phyloP scores from a whole-genome alignment of 2,113 vertebrate species.

The Platichthys flesus region DNA sequence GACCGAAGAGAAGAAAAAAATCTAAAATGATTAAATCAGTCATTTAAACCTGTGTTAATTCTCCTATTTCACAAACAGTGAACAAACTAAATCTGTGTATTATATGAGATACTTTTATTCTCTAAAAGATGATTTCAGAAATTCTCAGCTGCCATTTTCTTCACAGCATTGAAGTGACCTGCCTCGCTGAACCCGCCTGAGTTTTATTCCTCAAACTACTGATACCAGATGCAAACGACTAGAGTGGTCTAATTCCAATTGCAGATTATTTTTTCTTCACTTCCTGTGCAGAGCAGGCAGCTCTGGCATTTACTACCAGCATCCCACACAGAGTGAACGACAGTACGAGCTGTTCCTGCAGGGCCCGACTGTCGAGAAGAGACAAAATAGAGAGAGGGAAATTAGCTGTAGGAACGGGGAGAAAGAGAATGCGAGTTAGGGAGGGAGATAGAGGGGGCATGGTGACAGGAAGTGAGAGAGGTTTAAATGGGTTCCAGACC shows the following conservation, averaged over 20 bases:
- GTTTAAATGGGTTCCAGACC: constrained; percentile 64
- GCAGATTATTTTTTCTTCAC: constrained; percentile 45
- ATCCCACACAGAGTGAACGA: constrained; percentile 44
- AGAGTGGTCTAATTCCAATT: constrained; percentile 40
- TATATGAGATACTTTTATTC: not conserved
- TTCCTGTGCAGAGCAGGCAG: constrained; percentile 54
- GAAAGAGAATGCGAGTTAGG: constrained; percentile 10
- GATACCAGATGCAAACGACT: constrained; percentile 61
- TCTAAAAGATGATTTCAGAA: not conserved
- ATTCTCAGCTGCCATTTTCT: constrained; percentile 5
- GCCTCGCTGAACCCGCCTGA: not conserved
- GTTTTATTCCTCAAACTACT: constrained; percentile 42
- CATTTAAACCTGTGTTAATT: not conserved
- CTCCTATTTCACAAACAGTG: not conserved
- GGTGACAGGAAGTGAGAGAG: constrained; percentile 40
- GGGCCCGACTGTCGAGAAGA: constrained; percentile 29
- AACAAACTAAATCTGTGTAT: not conserved
- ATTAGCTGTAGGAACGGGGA: constrained; percentile 32
- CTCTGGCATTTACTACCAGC: constrained; percentile 44
- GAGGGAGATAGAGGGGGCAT: constrained; percentile 18
- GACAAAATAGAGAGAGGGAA: constrained; percentile 50
- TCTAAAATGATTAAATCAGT: not conserved
- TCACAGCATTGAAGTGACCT: constrained; percentile 3
- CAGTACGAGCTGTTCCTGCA: constrained; percentile 63
- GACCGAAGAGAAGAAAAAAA: not conserved